Conservation (phyloP, 2,888 invertebrate genomes). For the Hemaris fuciformis region DNA sequence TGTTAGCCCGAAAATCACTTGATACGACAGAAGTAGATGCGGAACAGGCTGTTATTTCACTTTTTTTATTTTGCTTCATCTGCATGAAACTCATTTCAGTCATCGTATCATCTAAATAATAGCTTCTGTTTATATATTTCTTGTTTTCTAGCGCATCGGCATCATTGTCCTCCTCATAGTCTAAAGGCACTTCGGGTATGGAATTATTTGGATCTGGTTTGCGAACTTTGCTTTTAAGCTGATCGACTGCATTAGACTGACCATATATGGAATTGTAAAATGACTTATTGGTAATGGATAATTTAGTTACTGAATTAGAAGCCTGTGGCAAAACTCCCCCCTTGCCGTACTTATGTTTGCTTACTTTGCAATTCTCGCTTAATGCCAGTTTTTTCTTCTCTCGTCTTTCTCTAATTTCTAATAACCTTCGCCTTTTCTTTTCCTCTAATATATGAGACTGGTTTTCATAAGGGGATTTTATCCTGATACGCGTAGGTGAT, state of each 20-base stretch:
- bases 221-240: constrained; percentile 31
- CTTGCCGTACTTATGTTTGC: constrained; percentile 54
- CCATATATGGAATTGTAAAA: constrained; percentile 75
- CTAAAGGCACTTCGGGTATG: constrained; percentile 27
- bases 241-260: constrained; percentile 39
- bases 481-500: constrained; percentile 51
- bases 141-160: constrained; percentile 31
- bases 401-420: constrained; percentile 65
- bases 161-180: constrained; percentile 29
- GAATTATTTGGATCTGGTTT: constrained; percentile 31
- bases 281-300: constrained; percentile 73
- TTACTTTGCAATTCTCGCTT: constrained; percentile 56
- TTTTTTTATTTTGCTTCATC: constrained; percentile 27
- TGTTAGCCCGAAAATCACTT: constrained; percentile 42
- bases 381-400: constrained; percentile 62
- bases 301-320: constrained; percentile 65
- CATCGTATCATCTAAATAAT: constrained; percentile 60
- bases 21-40: constrained; percentile 46
- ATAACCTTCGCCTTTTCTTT: constrained; percentile 60
- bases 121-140: constrained; percentile 55
- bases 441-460: constrained; percentile 60
- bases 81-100: constrained; percentile 59
- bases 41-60: constrained; percentile 27
- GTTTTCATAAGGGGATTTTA: constrained; percentile 74
- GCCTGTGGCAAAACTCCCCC: constrained; percentile 52